Percentiles rank a stretch among this genome's conserved stretches.
Conservation (phyloP, 2,797 vertebrate genomes). For the Melanotaenia pygmaea region DNA sequence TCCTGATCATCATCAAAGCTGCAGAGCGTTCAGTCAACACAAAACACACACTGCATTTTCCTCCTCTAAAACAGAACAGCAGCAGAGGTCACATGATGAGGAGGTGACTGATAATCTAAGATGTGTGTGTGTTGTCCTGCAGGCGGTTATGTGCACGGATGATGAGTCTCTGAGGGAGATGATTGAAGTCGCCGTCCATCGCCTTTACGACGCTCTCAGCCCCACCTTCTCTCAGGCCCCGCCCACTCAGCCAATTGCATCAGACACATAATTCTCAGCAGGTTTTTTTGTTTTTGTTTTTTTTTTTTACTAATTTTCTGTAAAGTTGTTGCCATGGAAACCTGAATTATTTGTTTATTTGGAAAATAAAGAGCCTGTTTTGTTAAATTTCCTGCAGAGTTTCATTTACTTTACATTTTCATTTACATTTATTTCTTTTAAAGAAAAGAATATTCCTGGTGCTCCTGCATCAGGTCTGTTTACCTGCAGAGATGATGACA, state of each 20-base stretch:
- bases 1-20: neutral
- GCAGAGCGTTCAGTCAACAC: no score
- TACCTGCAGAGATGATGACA: no score
- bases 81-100: neutral
- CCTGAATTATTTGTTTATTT: neutral
- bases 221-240: slow-evolving; percentile 78
- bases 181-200: slow-evolving; percentile 91
- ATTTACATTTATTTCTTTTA: no score
- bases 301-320: slow-evolving; percentile 7
- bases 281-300: neutral
- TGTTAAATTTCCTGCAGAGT: slow-evolving; percentile 1
- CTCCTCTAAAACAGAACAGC: no score
- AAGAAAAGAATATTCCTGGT: no score
- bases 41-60: no score
- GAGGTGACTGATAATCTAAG: neutral
- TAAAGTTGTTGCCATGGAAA: neutral
- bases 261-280: neutral
- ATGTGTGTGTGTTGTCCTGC: slow-evolving; percentile 10
- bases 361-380: slow-evolving; percentile 1
- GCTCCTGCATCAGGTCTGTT: no score
- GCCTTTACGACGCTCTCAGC: slow-evolving; percentile 91
- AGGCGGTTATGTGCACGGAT: slow-evolving; percentile 89
- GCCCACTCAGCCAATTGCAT: neutral
- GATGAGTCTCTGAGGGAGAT: slow-evolving; percentile 93
- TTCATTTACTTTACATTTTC: no score